Conservation (phyloP, 2,797 vertebrate genomes). For the Lutjanus campechanus region DNA sequence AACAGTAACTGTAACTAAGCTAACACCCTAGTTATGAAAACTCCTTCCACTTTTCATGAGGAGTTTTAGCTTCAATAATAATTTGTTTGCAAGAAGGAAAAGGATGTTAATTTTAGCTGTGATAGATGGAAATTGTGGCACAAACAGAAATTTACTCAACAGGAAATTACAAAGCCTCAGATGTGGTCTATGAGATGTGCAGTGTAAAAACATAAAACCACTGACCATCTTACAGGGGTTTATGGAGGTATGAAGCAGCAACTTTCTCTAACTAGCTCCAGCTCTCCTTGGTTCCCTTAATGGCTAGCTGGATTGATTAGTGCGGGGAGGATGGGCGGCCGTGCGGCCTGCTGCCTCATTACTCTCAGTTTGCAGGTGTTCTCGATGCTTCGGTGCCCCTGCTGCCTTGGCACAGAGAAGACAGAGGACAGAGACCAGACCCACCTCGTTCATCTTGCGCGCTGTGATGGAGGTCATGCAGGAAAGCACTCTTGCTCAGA, state of each 20-base stretch:
- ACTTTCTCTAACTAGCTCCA: constrained; percentile 49
- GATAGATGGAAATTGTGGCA: constrained; percentile 1
- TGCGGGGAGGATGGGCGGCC: constrained; percentile 76
- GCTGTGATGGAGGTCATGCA: constrained; percentile 79
- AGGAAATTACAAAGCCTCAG: constrained; percentile 9
- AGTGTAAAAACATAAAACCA: constrained; percentile 3
- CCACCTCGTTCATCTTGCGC: constrained; percentile 82
- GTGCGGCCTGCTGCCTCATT: constrained; percentile 81
- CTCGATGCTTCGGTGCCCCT: constrained; percentile 72
- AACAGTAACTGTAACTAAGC: too few species aligned
- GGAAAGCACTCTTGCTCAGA: constrained; percentile 75
- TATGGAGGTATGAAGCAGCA: constrained; percentile 35
- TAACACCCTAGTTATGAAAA: neutral
- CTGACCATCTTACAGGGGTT: constrained; percentile 18
- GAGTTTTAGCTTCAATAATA: neutral
- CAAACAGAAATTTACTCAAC: constrained; percentile 10
- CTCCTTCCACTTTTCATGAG: neutral
- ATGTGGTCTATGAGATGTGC: neutral
- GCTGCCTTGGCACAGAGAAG: constrained; percentile 78
- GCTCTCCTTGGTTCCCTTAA: constrained; percentile 73
- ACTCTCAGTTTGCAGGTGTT: constrained; percentile 86
- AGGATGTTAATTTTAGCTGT: neutral
- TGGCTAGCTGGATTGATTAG: constrained; percentile 85
- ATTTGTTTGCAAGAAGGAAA: constrained; percentile 11
- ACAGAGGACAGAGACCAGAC: constrained; percentile 80